Base-by-base conservation (phyloP, 2,888 invertebrate genomes). In the Cataglyphis cursor region DNA sequence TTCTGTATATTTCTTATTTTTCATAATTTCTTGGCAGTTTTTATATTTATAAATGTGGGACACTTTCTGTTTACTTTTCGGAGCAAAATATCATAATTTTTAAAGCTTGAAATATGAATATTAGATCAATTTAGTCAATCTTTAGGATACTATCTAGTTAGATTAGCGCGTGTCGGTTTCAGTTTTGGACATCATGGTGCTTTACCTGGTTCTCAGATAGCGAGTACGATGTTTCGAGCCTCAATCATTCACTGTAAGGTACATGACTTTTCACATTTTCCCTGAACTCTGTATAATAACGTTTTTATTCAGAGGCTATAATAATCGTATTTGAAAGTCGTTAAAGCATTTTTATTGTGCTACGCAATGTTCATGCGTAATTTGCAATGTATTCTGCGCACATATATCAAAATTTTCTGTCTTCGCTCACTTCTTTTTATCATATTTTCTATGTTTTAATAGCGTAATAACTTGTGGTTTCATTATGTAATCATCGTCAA, bases 121-220 rank as follows among this genome's bases (percentile, higher is more conserved):
- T 38, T 48, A 38, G 24, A 54, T 51, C 4, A 51, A 51, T 18
- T 65, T 2, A 65, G 8, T 38, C 4, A 75, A 12, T n/a, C 38
- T 51, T 41, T 76, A 15, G 0, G 28, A 3, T 59, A 10, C 41
- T 41, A 24, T 61, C 51, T 78, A 70, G 86, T 86, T 82, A 86
- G 90, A 85, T 82, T 74, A 80, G 72, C 86, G 87, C 87, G 85
- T 92, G 85, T 90, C 88, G 84, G 92, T 94, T 94, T 93, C 94
- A 94, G 94, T 94, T 92, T 87, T 94, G 90, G 94, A 94, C 92
- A 89, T 93, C 91, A 85, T 88, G 92, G 94, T 92, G 91, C 92
- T 94, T 93, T 94, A 94, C 92, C 92, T 94, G 91, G 94, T 93
- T 91, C 90, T 94, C 90, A 94, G 92, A 92, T 94, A 94, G 90